phyloP scores from a whole-genome alignment of 2,888 invertebrate species.

The Macroteleia sp. region DNA sequence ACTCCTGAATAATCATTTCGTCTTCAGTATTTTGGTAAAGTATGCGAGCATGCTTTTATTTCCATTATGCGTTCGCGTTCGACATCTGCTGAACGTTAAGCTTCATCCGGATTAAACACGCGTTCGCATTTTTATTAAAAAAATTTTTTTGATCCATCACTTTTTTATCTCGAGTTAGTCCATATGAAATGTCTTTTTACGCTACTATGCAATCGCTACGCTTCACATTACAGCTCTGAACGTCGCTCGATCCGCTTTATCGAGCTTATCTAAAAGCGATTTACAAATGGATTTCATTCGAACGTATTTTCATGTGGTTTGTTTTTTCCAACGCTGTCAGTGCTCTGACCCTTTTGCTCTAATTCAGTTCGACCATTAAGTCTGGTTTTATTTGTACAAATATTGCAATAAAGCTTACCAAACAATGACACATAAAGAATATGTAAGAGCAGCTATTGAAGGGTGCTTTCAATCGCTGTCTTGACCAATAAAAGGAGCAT shows the following conservation, averaged over 20 bases:
- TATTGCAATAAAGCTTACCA: slow-evolving; percentile 5
- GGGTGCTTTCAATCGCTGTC: slow-evolving; percentile 72
- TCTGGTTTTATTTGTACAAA: slow-evolving; percentile 9
- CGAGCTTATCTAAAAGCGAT: slow-evolving; percentile 54
- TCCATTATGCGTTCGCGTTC: slow-evolving; percentile 43
- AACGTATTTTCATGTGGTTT: slow-evolving; percentile 60
- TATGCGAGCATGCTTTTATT: slow-evolving; percentile 39
- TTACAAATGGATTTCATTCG: slow-evolving; percentile 45
- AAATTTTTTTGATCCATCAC: slow-evolving; percentile 69
- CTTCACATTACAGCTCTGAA: slow-evolving; percentile 28
- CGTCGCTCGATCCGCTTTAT: slow-evolving; percentile 39
- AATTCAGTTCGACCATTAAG: slow-evolving; percentile 6
- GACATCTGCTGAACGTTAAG: slow-evolving; percentile 76
- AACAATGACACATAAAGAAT: slow-evolving; percentile 6
- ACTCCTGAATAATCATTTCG: slow-evolving; percentile 23
- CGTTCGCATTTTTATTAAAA: slow-evolving; percentile 76
- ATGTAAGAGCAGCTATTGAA: slow-evolving; percentile 23
- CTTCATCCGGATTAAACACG: slow-evolving; percentile 81
- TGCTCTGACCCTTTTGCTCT: slow-evolving; percentile 2
- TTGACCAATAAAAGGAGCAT: slow-evolving; percentile 82
- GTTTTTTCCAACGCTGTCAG: slow-evolving; percentile 9
- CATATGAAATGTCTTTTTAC: slow-evolving; percentile 68
- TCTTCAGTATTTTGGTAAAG: slow-evolving; percentile 44
- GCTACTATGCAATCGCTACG: slow-evolving; percentile 33
- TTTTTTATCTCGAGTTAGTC: slow-evolving; percentile 71